phyloP scores from a whole-genome alignment of 2,113 vertebrate species.

The Coreoperca whiteheadi region DNA sequence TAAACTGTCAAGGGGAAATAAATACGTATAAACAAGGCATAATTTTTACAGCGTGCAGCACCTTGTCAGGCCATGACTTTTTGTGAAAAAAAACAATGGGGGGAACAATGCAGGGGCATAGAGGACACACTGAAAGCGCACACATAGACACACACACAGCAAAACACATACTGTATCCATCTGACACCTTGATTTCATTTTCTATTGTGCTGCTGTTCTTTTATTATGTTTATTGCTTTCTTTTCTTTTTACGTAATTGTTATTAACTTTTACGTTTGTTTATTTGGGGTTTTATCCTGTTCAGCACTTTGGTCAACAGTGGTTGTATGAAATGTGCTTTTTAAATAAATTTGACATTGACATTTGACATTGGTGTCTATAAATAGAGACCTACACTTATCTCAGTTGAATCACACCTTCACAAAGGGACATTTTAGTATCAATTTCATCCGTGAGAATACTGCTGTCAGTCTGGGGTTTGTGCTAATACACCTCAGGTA shows the following conservation, averaged over 20 bases:
- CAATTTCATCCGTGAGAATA: constrained; percentile 7
- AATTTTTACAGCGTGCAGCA: constrained; percentile 81
- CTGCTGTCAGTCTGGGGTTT: not conserved
- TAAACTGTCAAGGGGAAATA: constrained; percentile 84
- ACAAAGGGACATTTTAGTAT: constrained; percentile 1
- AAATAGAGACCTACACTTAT: constrained; percentile 16
- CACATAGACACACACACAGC: not conserved
- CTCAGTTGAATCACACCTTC: not conserved
- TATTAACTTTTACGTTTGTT: too few species aligned
- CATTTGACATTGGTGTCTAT: too few species aligned
- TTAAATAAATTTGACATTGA: too few species aligned
- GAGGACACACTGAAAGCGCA: constrained; percentile 69
- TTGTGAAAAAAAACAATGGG: constrained; percentile 81
- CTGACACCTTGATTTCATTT: too few species aligned
- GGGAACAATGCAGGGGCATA: constrained; percentile 75
- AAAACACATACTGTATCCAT: constrained; percentile 15
- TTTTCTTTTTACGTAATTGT: too few species aligned
- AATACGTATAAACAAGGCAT: constrained; percentile 84
- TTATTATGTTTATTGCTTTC: too few species aligned
- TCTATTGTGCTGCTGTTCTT: too few species aligned
- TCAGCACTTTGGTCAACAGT: too few species aligned
- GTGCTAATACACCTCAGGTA: not conserved
- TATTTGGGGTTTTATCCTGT: too few species aligned
- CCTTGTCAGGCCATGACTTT: constrained; percentile 81
- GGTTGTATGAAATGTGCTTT: too few species aligned